These are phyloP conservation scores for Euzetes globulus DNA, from an alignment of 2,888 invertebrate genomes.

Conservation along the genomic window DNA sequence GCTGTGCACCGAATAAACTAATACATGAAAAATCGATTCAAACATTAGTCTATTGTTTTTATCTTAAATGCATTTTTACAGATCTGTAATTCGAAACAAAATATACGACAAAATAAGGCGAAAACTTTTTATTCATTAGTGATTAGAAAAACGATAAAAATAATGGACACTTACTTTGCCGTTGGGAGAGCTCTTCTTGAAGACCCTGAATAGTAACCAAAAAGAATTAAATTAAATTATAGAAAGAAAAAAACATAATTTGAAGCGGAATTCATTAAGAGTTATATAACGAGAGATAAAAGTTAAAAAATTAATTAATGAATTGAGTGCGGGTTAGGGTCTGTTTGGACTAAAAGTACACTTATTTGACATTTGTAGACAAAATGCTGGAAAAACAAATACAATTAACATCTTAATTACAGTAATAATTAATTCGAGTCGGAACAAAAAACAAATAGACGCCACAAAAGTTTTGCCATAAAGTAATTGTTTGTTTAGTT, in stretches of 20 bases:
- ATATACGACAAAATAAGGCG: background rate
- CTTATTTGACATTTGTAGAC: conserved; percentile 1
- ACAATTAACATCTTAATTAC: background rate
- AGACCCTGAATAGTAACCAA: conserved; percentile 57
- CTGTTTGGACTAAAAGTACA: background rate
- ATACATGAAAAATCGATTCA: no score
- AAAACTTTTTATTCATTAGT: background rate
- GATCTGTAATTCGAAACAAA: background rate
- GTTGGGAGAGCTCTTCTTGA: conserved; percentile 95
- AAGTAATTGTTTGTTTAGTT: background rate
- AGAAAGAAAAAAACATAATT: no score
- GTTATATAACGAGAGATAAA: no score
- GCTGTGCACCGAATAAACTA: no score
- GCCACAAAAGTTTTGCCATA: background rate
- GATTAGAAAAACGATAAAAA: background rate
- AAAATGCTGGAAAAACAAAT: conserved; percentile 4
- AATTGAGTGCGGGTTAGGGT: background rate
- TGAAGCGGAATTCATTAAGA: no score
- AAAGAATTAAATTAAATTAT: background rate
- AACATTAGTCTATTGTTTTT: no score
- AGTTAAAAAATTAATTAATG: background rate
- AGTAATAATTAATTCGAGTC: background rate
- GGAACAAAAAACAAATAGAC: background rate
- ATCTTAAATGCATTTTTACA: background rate
- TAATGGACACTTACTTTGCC: conserved; percentile 62